A percentile compares a stretch with the other conserved stretches of the same genome.
phyloP scores from a whole-genome alignment of 53 echinoderm and acorn worm species.

The Temnopleurus reevesii region DNA sequence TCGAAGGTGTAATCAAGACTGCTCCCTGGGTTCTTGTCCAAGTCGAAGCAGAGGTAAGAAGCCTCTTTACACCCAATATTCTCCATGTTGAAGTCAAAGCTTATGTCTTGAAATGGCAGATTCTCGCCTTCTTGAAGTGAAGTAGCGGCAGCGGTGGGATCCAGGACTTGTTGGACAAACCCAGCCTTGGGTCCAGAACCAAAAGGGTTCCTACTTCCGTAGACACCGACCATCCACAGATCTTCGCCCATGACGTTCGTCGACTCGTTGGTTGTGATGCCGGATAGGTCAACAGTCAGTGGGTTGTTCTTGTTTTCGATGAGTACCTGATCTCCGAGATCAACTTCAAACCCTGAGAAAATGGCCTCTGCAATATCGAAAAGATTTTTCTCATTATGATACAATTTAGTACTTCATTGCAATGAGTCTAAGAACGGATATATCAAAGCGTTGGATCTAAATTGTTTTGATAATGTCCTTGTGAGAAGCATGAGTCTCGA shows the following conservation, averaged over 20 bases:
- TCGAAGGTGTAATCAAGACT: constrained; percentile 40
- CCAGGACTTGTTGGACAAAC: constrained; percentile 14
- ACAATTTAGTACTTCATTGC: too few relatives aligned
- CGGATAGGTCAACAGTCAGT: constrained; percentile 61
- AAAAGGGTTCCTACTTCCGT: background rate
- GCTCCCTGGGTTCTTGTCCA: constrained; percentile 55
- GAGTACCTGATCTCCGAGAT: constrained; percentile 56
- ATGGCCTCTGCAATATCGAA: constrained; percentile 69
- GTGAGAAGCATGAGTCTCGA: too few relatives aligned
- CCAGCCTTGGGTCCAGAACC: constrained; percentile 45
- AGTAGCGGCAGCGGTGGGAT: background rate
- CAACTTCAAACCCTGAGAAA: constrained; percentile 67
- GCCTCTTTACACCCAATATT: constrained; percentile 12
- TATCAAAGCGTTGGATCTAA: too few relatives aligned
- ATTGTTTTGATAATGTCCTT: too few relatives aligned
- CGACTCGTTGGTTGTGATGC: constrained; percentile 60
- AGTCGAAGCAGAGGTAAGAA: constrained; percentile 57
- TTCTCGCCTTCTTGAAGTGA: background rate
- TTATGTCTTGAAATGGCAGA: background rate
- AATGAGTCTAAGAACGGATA: too few relatives aligned
- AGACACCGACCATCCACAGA: constrained; percentile 45
- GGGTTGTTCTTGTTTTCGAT: constrained; percentile 64
- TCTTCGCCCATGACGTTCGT: constrained; percentile 33
- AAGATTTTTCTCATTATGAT: too few relatives aligned
- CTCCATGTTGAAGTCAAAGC: constrained; percentile 40